phyloP scores from a whole-genome alignment of 2,888 invertebrate genomes.

The Hermaeophaga mercurialis region DNA sequence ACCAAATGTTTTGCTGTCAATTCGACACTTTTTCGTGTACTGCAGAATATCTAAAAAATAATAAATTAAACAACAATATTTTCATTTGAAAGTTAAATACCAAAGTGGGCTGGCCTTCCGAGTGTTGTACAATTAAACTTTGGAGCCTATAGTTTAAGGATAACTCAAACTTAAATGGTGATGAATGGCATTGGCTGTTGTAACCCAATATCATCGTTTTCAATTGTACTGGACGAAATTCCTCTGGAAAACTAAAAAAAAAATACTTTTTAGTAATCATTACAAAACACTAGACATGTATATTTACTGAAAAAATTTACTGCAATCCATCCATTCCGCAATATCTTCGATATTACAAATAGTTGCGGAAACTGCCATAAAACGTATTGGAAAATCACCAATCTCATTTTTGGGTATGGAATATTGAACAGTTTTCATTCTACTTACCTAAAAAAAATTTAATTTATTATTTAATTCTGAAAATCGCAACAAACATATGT shows the following conservation, averaged over 20 bases:
- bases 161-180: slow-evolving; percentile 77
- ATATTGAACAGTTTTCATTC: slow-evolving; percentile 77
- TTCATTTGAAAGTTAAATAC: slow-evolving; percentile 52
- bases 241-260: slow-evolving; percentile 69
- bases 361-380: slow-evolving; percentile 80
- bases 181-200: slow-evolving; percentile 61
- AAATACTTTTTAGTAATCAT: too few relatives aligned
- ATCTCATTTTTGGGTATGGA: slow-evolving; percentile 21
- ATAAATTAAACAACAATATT: neutral
- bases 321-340: slow-evolving; percentile 71
- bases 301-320: slow-evolving; percentile 63
- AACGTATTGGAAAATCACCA: slow-evolving; percentile 58
- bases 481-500: too few relatives aligned
- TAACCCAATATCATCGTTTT: slow-evolving; percentile 75
- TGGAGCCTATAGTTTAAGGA: slow-evolving; percentile 76
- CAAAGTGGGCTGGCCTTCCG: slow-evolving; percentile 75
- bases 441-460: slow-evolving; percentile 54
- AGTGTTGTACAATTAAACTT: slow-evolving; percentile 70
- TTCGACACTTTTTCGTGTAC: slow-evolving; percentile 74
- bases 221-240: slow-evolving; percentile 75
- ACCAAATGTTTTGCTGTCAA: slow-evolving; percentile 70
- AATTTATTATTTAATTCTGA: too few relatives aligned
- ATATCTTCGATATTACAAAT: slow-evolving; percentile 79
- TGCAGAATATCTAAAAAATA: slow-evolving; percentile 71
- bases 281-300: too few relatives aligned